These are phyloP conservation scores for Invenusta paracnida DNA, from an alignment of 2,888 invertebrate genomes.

Conservation along the genomic window DNA sequence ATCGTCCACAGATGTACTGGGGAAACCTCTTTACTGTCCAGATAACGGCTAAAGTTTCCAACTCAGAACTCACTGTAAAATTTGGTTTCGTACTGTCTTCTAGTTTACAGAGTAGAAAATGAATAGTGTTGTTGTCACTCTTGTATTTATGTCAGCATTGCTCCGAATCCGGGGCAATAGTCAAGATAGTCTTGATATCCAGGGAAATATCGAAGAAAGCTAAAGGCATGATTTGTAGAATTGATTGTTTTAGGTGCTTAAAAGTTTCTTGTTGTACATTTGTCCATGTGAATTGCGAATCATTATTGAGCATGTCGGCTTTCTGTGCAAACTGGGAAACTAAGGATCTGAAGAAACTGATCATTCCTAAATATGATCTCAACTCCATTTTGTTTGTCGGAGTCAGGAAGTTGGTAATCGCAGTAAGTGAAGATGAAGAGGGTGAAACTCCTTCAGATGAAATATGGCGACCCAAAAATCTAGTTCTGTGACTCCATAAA, in stretches of 20 bases:
- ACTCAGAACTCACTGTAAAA: slow-evolving; percentile 1
- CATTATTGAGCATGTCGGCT: too few species aligned
- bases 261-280: too few species aligned
- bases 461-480: slow-evolving; percentile 35
- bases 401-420: neutral
- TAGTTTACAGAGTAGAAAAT: slow-evolving; percentile 24
- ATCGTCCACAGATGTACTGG: slow-evolving; percentile 26
- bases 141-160: slow-evolving; percentile 20
- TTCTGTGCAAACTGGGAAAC: too few species aligned
- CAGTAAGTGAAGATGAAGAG: neutral
- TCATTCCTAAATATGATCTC: slow-evolving; percentile 31
- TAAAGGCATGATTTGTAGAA: too few species aligned
- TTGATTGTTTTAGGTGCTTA: too few species aligned
- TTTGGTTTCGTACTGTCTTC: neutral
- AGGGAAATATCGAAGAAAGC: too few species aligned
- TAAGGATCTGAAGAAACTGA: slow-evolving; percentile 12
- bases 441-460: slow-evolving; percentile 13
- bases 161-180: slow-evolving; percentile 28
- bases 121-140: slow-evolving; percentile 29
- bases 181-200: slow-evolving; percentile 4
- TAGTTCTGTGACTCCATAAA: slow-evolving; percentile 10
- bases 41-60: slow-evolving; percentile 34
- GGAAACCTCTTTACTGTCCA: slow-evolving; percentile 24
- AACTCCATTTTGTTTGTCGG: slow-evolving; percentile 15
- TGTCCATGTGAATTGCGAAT: too few species aligned